Conservation (phyloP, 1,140 invertebrate genomes). For the Copidosoma floridanum region DNA sequence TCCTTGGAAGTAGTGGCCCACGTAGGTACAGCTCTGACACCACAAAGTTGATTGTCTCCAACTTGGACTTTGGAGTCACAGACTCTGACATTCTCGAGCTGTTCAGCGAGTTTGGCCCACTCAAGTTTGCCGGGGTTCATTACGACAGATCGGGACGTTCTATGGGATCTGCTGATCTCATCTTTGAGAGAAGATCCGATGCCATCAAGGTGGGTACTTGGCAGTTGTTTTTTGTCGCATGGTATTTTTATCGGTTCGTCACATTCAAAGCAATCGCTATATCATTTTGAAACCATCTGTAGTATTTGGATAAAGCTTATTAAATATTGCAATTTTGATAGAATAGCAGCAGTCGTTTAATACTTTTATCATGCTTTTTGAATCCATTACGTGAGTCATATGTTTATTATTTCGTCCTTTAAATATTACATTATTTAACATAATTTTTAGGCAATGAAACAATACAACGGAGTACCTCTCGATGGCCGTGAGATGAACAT, state of each 20-base stretch:
- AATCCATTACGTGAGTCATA: no score
- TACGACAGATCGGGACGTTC: conserved; percentile 96
- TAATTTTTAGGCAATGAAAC: conserved; percentile 88
- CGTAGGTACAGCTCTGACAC: conserved; percentile 57
- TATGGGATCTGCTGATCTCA: conserved; percentile 93
- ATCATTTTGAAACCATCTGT: no score
- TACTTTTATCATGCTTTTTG: no score
- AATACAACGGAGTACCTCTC: conserved; percentile 95
- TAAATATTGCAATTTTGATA: no score
- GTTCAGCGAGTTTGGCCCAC: conserved; percentile 93
- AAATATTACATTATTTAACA: no score
- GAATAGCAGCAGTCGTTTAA: no score
- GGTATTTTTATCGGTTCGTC: no score
- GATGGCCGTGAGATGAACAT: conserved; percentile 96
- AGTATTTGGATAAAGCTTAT: no score
- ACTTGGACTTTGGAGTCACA: conserved; percentile 95
- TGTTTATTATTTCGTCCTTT: no score
- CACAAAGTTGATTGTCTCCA: conserved; percentile 89
- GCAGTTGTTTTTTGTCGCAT: no score
- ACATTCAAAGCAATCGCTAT: no score
- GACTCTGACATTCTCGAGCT: conserved; percentile 95
- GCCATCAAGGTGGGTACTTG: conserved; percentile 71
- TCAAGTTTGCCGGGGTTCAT: conserved; percentile 93
- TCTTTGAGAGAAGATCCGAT: conserved; percentile 88
- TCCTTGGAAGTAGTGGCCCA: conserved; percentile 5